Evolutionary conservation across 37 sponge, comb jelly and placozoan genomes (phyloP).

Genomic region (Chondrosia reniformis): DNA sequence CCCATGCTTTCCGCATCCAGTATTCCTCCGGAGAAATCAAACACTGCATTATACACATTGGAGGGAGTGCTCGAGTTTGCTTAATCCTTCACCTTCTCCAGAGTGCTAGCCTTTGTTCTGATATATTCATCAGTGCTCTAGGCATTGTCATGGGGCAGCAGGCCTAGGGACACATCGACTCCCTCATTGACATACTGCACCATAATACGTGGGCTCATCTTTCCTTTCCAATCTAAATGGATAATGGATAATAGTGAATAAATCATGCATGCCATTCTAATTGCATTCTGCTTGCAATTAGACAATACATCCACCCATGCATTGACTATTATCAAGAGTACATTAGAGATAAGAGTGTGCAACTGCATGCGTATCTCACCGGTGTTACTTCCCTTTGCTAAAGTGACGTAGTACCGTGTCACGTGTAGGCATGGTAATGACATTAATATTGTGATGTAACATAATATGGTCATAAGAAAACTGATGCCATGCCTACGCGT

Average conservation of each 20-base stretch:
- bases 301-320: constrained; percentile 3
- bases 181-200: constrained; percentile 3
- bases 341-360: background rate
- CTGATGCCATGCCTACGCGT: background rate
- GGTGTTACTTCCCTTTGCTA: constrained; percentile 2
- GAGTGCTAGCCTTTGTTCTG: constrained; percentile 1
- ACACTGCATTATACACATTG: background rate
- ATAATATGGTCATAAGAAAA: background rate
- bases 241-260: constrained; percentile 1
- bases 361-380: constrained; percentile 3
- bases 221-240: background rate
- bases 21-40: background rate
- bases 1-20: constrained; percentile 1
- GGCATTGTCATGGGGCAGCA: background rate
- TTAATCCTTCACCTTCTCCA: background rate
- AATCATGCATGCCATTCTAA: constrained; percentile 2
- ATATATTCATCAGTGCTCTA: background rate
- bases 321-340: constrained; percentile 1
- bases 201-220: background rate
- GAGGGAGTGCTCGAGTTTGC: constrained; percentile 4
- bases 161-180: background rate
- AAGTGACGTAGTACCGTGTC: background rate
- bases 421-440: background rate
- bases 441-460: background rate
- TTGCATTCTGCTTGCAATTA: background rate